Conservation (phyloP, 2,888 invertebrate species). For the Polydrusus cervinus region DNA sequence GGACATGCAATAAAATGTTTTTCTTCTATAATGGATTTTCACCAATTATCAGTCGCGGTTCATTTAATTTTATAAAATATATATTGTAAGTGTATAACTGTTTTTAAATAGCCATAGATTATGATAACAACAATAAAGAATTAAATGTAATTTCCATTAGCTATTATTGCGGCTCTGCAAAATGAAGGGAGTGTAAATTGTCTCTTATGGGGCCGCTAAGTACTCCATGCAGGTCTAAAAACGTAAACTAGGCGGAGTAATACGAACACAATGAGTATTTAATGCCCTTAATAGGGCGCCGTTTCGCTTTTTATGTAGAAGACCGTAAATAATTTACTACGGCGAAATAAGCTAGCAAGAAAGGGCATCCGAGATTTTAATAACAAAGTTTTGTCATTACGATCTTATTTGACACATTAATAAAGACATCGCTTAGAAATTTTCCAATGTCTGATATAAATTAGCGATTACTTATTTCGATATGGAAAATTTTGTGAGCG, state of each 20-base stretch:
- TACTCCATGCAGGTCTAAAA: conserved; percentile 3
- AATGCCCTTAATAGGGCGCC: conserved; percentile 2
- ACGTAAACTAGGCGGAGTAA: conserved; percentile 8
- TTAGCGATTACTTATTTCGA: too few relatives aligned
- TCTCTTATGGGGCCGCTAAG: conserved; percentile 16
- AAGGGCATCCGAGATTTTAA: neutral
- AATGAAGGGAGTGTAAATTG: conserved; percentile 30
- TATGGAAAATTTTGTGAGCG: too few relatives aligned
- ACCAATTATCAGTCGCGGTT: too few relatives aligned
- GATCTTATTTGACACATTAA: too few relatives aligned
- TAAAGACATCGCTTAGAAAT: too few relatives aligned
- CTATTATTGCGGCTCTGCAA: conserved; percentile 14
- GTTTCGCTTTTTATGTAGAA: neutral
- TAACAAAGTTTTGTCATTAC: neutral
- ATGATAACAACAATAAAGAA: neutral
- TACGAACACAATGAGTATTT: conserved; percentile 1
- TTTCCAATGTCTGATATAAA: too few relatives aligned
- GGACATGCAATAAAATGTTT: too few relatives aligned
- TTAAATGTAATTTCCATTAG: conserved; percentile 2
- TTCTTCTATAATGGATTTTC: too few relatives aligned
- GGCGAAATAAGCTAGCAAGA: neutral
- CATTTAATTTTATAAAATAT: too few relatives aligned
- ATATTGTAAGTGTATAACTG: too few relatives aligned
- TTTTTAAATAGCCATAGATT: too few relatives aligned
- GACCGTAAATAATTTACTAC: neutral